Conservation (phyloP, 2,888 invertebrate species). For the Phorcus lineatus region DNA sequence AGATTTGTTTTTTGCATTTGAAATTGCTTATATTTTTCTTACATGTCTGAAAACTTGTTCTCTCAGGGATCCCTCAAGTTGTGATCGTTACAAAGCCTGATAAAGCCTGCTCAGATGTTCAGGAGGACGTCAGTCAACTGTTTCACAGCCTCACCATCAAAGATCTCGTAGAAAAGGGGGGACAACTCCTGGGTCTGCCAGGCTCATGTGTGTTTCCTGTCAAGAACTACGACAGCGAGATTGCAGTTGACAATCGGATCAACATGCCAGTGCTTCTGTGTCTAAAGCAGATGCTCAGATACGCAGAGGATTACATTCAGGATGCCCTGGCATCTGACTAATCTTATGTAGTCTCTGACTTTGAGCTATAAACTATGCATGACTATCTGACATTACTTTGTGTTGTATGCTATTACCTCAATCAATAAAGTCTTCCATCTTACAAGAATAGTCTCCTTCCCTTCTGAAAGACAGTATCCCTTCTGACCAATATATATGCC, state of each 20-base stretch:
- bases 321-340: neutral
- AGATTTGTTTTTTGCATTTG: too few relatives aligned
- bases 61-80: slow-evolving; percentile 32
- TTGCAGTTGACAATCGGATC: slow-evolving; percentile 31
- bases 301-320: slow-evolving; percentile 41
- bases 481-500: too few relatives aligned
- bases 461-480: too few relatives aligned
- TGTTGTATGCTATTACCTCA: too few relatives aligned
- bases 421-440: too few relatives aligned
- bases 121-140: slow-evolving; percentile 31
- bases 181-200: slow-evolving; percentile 41
- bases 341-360: too few relatives aligned
- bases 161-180: slow-evolving; percentile 33
- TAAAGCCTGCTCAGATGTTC: slow-evolving; percentile 35
- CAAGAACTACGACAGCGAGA: slow-evolving; percentile 47
- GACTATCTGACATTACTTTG: too few relatives aligned
- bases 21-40: too few relatives aligned
- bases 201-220: slow-evolving; percentile 41
- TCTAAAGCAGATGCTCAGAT: slow-evolving; percentile 38
- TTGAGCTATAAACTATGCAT: too few relatives aligned
- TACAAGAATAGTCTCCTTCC: too few relatives aligned
- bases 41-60: too few relatives aligned
- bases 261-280: slow-evolving; percentile 37
- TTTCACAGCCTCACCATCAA: slow-evolving; percentile 31
- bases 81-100: slow-evolving; percentile 48